These are phyloP conservation scores for Zygothrica quintamaculata DNA, from an alignment of 2,888 invertebrate species.

Conservation along the genomic window DNA sequence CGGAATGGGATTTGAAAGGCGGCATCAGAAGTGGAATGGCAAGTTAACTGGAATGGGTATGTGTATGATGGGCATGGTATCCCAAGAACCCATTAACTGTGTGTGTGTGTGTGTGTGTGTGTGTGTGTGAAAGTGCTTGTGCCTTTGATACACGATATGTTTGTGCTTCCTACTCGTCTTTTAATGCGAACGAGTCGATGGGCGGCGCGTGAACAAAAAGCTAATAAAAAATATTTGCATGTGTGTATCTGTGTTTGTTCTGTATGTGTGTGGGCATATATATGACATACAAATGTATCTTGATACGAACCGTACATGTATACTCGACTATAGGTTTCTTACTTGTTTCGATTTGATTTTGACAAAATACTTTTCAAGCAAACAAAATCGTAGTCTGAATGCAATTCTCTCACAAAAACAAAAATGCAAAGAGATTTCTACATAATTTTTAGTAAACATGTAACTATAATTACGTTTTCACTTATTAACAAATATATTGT, in stretches of 20 bases:
- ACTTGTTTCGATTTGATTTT: too few species aligned
- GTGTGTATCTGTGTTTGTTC: conserved; percentile 4
- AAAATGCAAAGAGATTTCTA: too few species aligned
- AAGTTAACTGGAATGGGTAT: conserved; percentile 1
- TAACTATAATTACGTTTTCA: too few species aligned
- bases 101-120: neutral
- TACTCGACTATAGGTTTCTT: too few species aligned
- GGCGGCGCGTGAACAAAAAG: conserved; percentile 43
- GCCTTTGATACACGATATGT: conserved; percentile 50
- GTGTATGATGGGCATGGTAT: conserved; percentile 15
- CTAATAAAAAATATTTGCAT: conserved; percentile 76
- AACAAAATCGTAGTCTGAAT: too few species aligned
- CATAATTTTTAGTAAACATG: too few species aligned
- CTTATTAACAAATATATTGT: too few species aligned
- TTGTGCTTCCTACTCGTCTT: conserved; percentile 21
- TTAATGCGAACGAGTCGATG: conserved; percentile 32
- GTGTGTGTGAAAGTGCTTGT: conserved; percentile 18
- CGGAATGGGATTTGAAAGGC: conserved; percentile 29
- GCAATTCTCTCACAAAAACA: too few species aligned
- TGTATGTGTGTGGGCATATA: conserved; percentile 18
- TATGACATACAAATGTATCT: conserved; percentile 72
- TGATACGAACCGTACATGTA: conserved; percentile 47
- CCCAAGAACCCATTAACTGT: conserved; percentile 16
- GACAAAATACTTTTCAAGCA: too few species aligned
- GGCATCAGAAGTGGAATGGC: neutral